Conservation (phyloP, 2,113 vertebrate species). For the Psettodes erumei region DNA sequence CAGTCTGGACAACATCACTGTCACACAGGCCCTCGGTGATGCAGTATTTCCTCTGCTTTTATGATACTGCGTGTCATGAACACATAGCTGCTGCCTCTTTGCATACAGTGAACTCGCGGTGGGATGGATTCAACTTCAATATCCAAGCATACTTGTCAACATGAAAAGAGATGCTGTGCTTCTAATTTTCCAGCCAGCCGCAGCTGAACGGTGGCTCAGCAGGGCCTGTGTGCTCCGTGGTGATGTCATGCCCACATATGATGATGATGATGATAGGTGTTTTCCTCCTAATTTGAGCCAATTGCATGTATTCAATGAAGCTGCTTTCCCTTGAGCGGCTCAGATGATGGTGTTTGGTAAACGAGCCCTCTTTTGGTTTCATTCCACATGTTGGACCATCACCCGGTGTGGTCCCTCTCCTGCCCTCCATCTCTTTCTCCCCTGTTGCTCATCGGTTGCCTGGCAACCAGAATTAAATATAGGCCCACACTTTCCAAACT, state of each 20-base stretch:
- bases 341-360: constrained; percentile 17
- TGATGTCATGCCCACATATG: constrained; percentile 51
- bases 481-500: constrained; percentile 79
- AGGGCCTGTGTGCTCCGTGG: not conserved
- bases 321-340: not conserved
- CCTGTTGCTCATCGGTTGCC: constrained; percentile 81
- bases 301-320: constrained; percentile 5
- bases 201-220: constrained; percentile 6
- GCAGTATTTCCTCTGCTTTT: constrained; percentile 68
- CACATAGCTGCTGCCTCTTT: constrained; percentile 35
- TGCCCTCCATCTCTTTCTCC: constrained; percentile 68
- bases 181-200: constrained; percentile 15
- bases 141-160: not conserved
- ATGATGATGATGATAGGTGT: constrained; percentile 34
- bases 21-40: constrained; percentile 63
- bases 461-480: constrained; percentile 85
- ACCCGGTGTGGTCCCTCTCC: constrained; percentile 69
- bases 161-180: constrained; percentile 14
- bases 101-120: not conserved
- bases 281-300: constrained; percentile 5
- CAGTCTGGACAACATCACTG: constrained; percentile 77
- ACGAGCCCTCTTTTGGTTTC: constrained; percentile 26
- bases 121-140: not conserved
- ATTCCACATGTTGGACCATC: constrained; percentile 45
- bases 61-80: constrained; percentile 50